phyloP scores from a whole-genome alignment of 2,888 invertebrate species.

The Lathronympha strigana region DNA sequence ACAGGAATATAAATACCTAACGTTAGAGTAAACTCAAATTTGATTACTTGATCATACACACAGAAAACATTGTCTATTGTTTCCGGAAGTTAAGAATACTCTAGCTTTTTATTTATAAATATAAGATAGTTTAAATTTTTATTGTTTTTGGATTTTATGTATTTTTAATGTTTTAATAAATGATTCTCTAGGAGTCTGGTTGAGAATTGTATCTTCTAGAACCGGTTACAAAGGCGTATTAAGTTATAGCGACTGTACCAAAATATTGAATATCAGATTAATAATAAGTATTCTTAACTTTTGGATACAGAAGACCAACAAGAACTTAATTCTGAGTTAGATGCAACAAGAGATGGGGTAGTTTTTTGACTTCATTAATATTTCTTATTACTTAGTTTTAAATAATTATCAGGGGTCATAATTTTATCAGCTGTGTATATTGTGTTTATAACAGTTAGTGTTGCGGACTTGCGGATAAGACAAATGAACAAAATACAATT shows the following conservation, averaged over 20 bases:
- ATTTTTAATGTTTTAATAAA: too few species aligned
- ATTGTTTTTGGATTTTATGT: too few species aligned
- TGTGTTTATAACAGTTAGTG: not conserved
- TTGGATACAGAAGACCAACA: not conserved
- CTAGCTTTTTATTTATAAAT: not conserved
- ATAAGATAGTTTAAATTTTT: too few species aligned
- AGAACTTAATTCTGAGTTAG: not conserved
- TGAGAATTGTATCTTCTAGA: not conserved
- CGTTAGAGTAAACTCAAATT: constrained; percentile 18
- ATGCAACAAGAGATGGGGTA: not conserved
- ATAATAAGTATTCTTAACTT: not conserved
- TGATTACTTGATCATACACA: not conserved
- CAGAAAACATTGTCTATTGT: not conserved
- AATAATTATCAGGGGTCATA: not conserved
- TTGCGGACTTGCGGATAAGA: not conserved
- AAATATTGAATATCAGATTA: too few species aligned
- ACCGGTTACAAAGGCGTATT: too few species aligned
- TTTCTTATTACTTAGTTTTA: not conserved
- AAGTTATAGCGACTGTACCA: too few species aligned
- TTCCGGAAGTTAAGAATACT: not conserved
- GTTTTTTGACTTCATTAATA: not conserved
- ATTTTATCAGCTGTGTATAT: not conserved
- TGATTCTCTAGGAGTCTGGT: too few species aligned
- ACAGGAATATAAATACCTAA: constrained; percentile 19
- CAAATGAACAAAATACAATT: not conserved